Conservation (phyloP, 1,140 invertebrate genomes). For the Metaphire vulgaris region DNA sequence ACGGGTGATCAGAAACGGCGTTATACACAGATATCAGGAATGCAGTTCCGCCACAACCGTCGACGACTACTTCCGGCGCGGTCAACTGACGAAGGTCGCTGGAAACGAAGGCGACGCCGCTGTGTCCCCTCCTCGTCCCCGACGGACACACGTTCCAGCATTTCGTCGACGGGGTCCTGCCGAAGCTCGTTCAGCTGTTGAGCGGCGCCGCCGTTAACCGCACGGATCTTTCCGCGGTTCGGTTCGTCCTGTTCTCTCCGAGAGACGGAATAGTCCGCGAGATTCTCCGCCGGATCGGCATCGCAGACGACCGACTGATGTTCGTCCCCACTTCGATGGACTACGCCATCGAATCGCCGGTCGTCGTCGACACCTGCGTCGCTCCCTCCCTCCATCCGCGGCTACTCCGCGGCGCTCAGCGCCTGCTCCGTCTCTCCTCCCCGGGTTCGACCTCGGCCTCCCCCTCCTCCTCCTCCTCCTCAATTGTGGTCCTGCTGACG, state of each 20-base stretch:
- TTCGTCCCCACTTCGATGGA: neutral
- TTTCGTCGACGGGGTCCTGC: constrained; percentile 22
- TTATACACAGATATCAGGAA: too few species aligned
- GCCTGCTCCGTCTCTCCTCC: neutral
- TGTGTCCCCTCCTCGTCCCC: constrained; percentile 16
- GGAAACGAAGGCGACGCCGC: too few species aligned
- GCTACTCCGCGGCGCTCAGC: neutral
- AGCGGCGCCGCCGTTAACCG: too few species aligned
- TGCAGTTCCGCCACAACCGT: too few species aligned
- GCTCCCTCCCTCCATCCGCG: constrained; percentile 16
- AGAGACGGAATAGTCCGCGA: too few species aligned
- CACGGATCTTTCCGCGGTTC: too few species aligned
- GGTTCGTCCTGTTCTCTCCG: too few species aligned
- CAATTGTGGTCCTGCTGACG: constrained; percentile 6
- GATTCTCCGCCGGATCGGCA: constrained; percentile 9
- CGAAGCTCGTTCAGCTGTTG: constrained; percentile 18
- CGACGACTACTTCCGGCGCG: too few species aligned
- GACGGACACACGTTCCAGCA: constrained; percentile 19
- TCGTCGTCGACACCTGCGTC: constrained; percentile 16
- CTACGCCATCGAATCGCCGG: neutral
- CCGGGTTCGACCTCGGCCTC: neutral
- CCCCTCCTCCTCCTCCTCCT: too few species aligned
- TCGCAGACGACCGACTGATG: neutral
- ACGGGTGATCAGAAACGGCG: too few species aligned
- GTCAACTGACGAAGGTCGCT: too few species aligned